Evolutionary conservation across 1,140 invertebrate genomes (phyloP), one percentile per base, ranked within the genome.

Genomic region (Sipha flava): DNA sequence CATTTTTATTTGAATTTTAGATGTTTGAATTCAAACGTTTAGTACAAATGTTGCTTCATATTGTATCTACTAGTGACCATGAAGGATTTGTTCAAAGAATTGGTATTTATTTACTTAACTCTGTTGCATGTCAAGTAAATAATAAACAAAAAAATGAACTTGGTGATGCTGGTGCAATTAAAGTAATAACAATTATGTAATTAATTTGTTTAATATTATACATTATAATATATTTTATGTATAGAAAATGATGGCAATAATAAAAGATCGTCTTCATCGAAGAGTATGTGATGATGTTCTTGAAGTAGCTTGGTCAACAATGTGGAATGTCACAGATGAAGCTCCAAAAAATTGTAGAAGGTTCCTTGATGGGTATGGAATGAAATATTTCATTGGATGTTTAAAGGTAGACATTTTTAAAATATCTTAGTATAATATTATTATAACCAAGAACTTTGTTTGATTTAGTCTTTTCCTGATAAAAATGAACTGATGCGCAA

Each of bases 281-380:
- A 87, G 88, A 49, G 85, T 92, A 23, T 98, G 95, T 85, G 97
- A 98, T 85, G 96, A 98, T 86, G 94, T 98, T 1, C 90, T 99
- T 86, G 96, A 98, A 87, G 94, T 97, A 18, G 94, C 96, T 7
- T 99, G 97, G 97, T 98, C 95, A 80, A 96, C 95, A 3, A 93
- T 99, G 92, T 95, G 93, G 94, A 98, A 99, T 87, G 95, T 98
- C 62, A 99, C 97, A 62, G 96, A 98, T 87, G 96, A 98, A 88
- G 97, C 95, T 47, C 92, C 95, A 31, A 88, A 91, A 80, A 98
- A 98, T 88, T 98, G 96, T 88, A 88, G 91, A 85, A 89, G 92
- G 84, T 98, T 98, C 87, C 88, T 98, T 45, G 90, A 94, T 82
- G 90, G 90, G 75, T 87, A 90, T 59, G 96, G 96, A 77, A 95